phyloP scores from a whole-genome alignment of 37 sponge, comb jelly and placozoan species.

The Halisarca cf. caerulea region DNA sequence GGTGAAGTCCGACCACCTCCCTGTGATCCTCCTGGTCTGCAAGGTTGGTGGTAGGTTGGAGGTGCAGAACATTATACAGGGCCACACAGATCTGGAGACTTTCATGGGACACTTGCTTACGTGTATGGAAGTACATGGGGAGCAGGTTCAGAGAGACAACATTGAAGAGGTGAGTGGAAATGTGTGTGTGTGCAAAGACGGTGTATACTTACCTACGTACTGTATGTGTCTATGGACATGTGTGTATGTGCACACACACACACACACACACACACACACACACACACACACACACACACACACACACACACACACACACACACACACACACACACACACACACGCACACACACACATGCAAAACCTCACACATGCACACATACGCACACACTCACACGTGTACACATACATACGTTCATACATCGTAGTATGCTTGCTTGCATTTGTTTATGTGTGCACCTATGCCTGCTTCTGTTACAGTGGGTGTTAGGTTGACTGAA shows the following conservation, averaged over 20 bases:
- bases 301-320: conserved; percentile 7
- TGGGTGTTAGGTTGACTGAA: no score
- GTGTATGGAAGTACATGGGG: conserved; percentile 55
- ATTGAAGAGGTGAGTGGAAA: conserved; percentile 68
- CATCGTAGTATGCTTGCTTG: background rate
- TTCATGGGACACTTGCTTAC: conserved; percentile 63
- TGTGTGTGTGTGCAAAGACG: no score
- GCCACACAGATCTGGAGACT: conserved; percentile 58
- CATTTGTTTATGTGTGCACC: no score
- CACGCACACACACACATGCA: background rate
- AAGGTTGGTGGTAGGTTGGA: conserved; percentile 62
- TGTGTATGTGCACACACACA: background rate
- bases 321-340: background rate
- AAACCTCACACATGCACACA: no score
- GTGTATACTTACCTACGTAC: no score
- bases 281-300: background rate
- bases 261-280: background rate
- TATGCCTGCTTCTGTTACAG: no score
- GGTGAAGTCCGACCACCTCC: conserved; percentile 72
- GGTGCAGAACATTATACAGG: conserved; percentile 78
- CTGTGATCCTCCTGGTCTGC: conserved; percentile 74
- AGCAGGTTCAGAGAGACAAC: conserved; percentile 36
- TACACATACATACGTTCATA: background rate
- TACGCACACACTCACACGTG: background rate
- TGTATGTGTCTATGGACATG: no score